Conservation (phyloP, 2,113 vertebrate species). For the Tyrannus savana region DNA sequence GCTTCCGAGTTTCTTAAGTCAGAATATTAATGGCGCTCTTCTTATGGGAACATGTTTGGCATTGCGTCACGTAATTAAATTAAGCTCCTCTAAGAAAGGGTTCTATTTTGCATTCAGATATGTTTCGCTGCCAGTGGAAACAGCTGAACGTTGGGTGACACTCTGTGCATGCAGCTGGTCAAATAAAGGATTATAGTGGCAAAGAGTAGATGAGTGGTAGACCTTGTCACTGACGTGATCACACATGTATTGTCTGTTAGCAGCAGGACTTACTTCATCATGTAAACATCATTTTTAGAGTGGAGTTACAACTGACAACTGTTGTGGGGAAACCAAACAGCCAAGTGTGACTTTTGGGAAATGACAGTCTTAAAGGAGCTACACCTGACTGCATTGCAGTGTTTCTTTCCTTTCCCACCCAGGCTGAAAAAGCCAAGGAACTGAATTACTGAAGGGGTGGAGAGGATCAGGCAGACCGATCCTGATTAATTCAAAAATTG, state of each 20-base stretch:
- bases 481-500: not conserved
- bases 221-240: not conserved
- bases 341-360: not conserved
- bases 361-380: not conserved
- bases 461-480: not conserved
- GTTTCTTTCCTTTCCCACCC: not conserved
- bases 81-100: not conserved
- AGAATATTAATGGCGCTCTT: not conserved
- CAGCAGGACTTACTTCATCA: not conserved
- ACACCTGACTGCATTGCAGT: not conserved
- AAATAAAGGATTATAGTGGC: not conserved
- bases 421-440: not conserved
- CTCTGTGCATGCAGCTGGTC: not conserved
- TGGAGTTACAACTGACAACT: not conserved
- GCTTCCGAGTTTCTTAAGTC: not conserved
- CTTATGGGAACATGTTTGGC: not conserved
- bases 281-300: not conserved
- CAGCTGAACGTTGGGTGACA: not conserved
- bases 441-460: not conserved
- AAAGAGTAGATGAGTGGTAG: not conserved
- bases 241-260: not conserved
- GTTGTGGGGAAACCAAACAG: not conserved
- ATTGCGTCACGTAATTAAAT: fast-evolving
- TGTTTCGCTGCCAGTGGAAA: not conserved
- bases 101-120: not conserved